Percentiles rank a stretch among this genome's conserved stretches.
Evolutionary conservation across 2,888 invertebrate species (phyloP).

Genomic region (Glaucopsyche alexis): DNA sequence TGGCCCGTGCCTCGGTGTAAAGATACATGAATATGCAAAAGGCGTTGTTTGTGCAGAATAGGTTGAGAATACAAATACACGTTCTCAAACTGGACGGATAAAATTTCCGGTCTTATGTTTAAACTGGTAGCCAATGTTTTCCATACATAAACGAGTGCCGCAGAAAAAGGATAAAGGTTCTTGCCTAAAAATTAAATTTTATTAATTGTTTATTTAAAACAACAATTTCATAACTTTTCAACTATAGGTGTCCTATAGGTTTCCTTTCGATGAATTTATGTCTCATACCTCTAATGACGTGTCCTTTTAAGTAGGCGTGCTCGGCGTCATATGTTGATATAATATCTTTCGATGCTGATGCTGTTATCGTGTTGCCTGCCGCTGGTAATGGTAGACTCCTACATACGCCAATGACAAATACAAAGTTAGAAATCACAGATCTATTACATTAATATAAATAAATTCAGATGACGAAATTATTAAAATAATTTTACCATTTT

Average conservation of each 20-base stretch:
- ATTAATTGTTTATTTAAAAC: neutral
- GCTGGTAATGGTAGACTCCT: constrained; percentile 27
- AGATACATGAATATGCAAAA: constrained; percentile 74
- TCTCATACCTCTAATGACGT: constrained; percentile 85
- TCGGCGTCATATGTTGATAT: constrained; percentile 47
- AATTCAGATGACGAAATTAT: too few relatives aligned
- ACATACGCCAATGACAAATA: neutral
- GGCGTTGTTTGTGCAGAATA: constrained; percentile 72
- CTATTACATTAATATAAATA: neutral
- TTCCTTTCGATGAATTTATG: neutral
- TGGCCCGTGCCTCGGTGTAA: constrained; percentile 81
- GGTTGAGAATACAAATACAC: constrained; percentile 82
- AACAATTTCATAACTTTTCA: neutral
- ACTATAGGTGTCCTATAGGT: neutral
- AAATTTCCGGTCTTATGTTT: constrained; percentile 75
- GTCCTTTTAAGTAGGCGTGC: constrained; percentile 83
- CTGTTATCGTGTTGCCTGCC: constrained; percentile 54
- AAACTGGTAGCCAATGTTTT: constrained; percentile 82
- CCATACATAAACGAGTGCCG: constrained; percentile 85
- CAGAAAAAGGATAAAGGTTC: constrained; percentile 87
- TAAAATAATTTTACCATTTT: constrained; percentile 70
- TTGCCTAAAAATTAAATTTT: constrained; percentile 63
- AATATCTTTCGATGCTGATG: neutral
- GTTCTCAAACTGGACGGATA: constrained; percentile 84
- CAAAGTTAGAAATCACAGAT: neutral